Conservation (phyloP, 2,113 vertebrate species). For the Parotia lawesii region DNA sequence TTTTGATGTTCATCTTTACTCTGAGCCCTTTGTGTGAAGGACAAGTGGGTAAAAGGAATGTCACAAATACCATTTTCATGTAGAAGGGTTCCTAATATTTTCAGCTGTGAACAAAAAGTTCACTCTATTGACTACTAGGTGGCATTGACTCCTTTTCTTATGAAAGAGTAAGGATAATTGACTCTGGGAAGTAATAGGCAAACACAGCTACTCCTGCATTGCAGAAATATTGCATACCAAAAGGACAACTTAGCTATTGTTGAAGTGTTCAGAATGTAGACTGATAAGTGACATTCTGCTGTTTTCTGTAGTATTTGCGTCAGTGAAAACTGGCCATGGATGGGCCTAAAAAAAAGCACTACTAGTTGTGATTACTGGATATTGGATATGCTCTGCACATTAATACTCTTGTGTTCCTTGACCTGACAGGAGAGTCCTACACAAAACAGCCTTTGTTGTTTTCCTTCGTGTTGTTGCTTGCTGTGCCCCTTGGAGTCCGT, state of each 20-base stretch:
- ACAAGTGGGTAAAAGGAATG: background rate
- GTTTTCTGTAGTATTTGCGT: background rate
- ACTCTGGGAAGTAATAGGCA: background rate
- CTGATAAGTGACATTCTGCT: background rate
- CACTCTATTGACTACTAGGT: background rate
- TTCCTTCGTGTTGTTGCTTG: background rate
- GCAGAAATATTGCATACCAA: background rate
- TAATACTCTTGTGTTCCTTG: background rate
- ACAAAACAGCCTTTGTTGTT: background rate
- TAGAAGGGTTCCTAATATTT: background rate
- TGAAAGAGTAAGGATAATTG: background rate
- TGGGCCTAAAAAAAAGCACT: background rate
- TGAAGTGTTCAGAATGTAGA: background rate
- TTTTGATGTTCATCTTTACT: background rate
- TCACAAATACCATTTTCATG: background rate
- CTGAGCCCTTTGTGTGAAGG: background rate
- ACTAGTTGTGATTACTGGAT: fast-evolving
- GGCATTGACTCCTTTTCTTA: background rate
- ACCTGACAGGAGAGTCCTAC: background rate
- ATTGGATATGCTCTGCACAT: background rate
- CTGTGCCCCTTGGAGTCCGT: background rate
- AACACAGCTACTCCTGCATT: background rate
- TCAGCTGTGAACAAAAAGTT: background rate
- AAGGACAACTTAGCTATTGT: background rate
- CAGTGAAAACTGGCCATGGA: background rate